A percentile compares a stretch with the other conserved stretches of the same genome.
These are phyloP conservation scores for Hololepta plana DNA, from an alignment of 2,888 invertebrate species.

Conservation along the genomic window DNA sequence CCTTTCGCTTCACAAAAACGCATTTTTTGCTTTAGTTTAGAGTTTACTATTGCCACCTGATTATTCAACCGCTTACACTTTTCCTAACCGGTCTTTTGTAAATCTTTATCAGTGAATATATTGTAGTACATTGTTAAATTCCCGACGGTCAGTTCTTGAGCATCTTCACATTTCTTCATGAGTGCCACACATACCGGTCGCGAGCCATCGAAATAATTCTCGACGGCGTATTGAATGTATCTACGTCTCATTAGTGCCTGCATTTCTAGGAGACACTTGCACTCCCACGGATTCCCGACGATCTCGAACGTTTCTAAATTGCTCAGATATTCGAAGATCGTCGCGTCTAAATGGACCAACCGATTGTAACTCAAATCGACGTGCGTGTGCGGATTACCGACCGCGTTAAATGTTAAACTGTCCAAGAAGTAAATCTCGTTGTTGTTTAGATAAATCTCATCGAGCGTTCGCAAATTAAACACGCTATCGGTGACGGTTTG, in stretches of 20 bases:
- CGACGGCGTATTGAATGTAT: conserved; percentile 8
- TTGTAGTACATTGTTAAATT: too few species aligned
- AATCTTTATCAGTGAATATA: too few species aligned
- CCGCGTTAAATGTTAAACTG: conserved; percentile 9
- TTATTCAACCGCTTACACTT: too few species aligned
- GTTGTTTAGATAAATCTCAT: conserved; percentile 10
- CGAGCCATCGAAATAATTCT: conserved; percentile 11
- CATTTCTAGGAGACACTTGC: conserved; percentile 11
- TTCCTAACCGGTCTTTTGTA: too few species aligned
- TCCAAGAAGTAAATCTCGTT: conserved; percentile 13
- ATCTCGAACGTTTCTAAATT: conserved; percentile 13
- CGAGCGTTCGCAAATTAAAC: conserved; percentile 11
- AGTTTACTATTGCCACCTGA: too few species aligned
- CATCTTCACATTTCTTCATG: too few species aligned
- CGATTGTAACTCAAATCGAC: conserved; percentile 12
- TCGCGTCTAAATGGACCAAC: conserved; percentile 11
- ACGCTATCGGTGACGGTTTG: conserved; percentile 9
- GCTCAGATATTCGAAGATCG: conserved; percentile 11
- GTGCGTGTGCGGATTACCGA: conserved; percentile 9
- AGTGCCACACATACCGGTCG: conserved; percentile 12
- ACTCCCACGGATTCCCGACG: conserved; percentile 14
- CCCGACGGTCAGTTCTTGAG: too few species aligned
- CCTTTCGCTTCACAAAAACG: too few species aligned
- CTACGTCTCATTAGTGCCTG: conserved; percentile 8
- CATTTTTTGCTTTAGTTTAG: too few species aligned